phyloP scores from a whole-genome alignment of 2,797 vertebrate genomes.

The Lagorchestes hirsutus region DNA sequence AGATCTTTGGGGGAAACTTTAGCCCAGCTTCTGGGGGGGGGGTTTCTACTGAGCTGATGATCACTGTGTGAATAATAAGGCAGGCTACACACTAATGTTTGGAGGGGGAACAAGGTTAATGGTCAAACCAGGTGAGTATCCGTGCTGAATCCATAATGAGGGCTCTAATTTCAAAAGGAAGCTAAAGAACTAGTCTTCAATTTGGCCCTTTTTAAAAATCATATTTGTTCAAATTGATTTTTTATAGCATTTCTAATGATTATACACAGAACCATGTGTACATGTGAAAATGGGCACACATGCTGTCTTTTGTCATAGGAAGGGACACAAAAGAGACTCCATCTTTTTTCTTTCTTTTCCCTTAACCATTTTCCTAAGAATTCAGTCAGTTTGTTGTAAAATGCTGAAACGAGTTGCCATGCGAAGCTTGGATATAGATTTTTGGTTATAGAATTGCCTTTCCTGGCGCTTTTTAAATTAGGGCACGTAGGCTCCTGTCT shows the following conservation, averaged over 20 bases:
- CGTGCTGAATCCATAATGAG: slow-evolving; percentile 70
- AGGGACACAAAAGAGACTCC: neutral
- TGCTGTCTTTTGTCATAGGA: neutral
- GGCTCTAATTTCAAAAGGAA: slow-evolving; percentile 66
- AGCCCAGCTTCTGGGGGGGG: slow-evolving; percentile 60
- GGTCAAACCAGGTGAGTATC: slow-evolving; percentile 80
- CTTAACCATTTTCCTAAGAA: slow-evolving; percentile 29
- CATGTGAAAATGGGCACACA: neutral
- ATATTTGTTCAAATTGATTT: slow-evolving; percentile 28
- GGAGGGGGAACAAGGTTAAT: slow-evolving; percentile 84
- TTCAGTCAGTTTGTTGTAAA: neutral
- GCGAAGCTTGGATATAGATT: neutral
- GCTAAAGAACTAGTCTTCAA: neutral
- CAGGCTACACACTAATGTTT: slow-evolving; percentile 70
- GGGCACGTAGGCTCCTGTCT: neutral
- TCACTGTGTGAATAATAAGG: slow-evolving; percentile 84
- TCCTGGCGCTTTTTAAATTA: neutral
- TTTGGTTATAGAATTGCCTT: slow-evolving; percentile 3
- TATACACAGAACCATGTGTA: neutral
- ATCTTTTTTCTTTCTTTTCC: neutral
- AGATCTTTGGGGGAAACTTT: slow-evolving; percentile 79
- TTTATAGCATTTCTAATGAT: slow-evolving; percentile 32
- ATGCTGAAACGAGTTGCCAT: neutral
- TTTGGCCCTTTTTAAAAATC: slow-evolving; percentile 40
- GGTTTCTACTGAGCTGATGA: slow-evolving; percentile 80